Evolutionary conservation across 2,888 invertebrate species (phyloP).

Genomic region (Sycophila texana): DNA sequence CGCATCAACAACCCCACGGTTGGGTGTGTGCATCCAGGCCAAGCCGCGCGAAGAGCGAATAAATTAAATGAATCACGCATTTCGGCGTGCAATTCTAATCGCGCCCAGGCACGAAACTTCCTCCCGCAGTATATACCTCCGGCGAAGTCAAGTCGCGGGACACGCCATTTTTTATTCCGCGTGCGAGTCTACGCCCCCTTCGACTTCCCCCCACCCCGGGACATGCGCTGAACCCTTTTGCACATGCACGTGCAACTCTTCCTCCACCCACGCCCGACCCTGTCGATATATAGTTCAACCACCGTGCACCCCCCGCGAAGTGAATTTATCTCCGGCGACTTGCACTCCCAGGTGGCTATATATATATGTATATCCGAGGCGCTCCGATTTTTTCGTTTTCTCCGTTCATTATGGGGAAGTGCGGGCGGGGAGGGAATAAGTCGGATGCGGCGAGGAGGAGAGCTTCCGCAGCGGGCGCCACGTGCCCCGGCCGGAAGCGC

Average conservation of each 20-base stretch:
- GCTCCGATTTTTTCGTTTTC: too few species aligned
- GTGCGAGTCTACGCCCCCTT: slow-evolving; percentile 23
- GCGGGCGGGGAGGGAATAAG: too few species aligned
- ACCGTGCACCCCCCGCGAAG: too few species aligned
- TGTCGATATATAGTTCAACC: too few species aligned
- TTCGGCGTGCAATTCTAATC: slow-evolving; percentile 51
- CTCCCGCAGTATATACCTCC: not conserved
- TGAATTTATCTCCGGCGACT: too few species aligned
- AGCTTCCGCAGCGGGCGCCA: slow-evolving; percentile 65
- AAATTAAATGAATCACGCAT: slow-evolving; percentile 55
- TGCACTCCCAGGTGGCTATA: too few species aligned
- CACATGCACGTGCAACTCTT: not conserved
- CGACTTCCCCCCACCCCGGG: slow-evolving; percentile 28
- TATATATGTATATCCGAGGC: too few species aligned
- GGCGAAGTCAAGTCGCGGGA: not conserved
- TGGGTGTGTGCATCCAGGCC: too few species aligned
- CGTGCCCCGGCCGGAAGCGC: slow-evolving; percentile 68
- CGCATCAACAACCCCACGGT: too few species aligned
- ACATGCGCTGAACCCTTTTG: not conserved
- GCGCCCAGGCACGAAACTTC: slow-evolving; percentile 49
- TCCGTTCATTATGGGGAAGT: too few species aligned
- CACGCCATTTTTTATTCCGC: slow-evolving; percentile 49
- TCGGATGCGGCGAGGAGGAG: slow-evolving; percentile 2
- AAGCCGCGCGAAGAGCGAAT: slow-evolving; percentile 32
- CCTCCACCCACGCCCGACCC: not conserved